A percentile compares a stretch with the other conserved stretches of the same genome.
Evolutionary conservation across 92 coral and sea anemone species (phyloP).

Genomic region (Epizoanthus rinbou): DNA sequence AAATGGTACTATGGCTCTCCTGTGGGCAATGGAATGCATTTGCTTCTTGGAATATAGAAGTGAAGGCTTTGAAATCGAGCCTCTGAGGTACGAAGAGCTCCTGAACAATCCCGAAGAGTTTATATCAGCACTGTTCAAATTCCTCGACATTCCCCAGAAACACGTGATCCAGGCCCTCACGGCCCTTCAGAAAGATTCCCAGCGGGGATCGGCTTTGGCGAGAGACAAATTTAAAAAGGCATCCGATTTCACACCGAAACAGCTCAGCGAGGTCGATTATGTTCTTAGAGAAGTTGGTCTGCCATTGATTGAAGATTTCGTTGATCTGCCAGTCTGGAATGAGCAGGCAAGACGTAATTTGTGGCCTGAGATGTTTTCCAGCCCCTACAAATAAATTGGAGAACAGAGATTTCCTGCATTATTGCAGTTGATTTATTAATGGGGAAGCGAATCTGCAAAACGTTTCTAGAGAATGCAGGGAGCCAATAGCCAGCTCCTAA

Average conservation of each 20-base stretch:
- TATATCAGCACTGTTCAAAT: neutral
- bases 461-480: too few species aligned
- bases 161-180: neutral
- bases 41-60: slow-evolving; percentile 1
- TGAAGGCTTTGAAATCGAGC: slow-evolving; percentile 14
- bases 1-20: neutral
- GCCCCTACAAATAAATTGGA: neutral
- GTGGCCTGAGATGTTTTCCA: neutral
- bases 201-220: neutral
- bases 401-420: too few species aligned
- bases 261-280: neutral
- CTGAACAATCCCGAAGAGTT: neutral
- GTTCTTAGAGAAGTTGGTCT: slow-evolving; percentile 8
- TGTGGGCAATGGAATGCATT: neutral
- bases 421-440: too few species aligned
- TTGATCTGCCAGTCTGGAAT: neutral
- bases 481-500: too few species aligned
- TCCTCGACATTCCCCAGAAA: neutral
- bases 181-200: slow-evolving; percentile 2
- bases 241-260: neutral
- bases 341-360: neutral
- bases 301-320: neutral
- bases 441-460: too few species aligned
- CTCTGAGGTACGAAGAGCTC: slow-evolving; percentile 18
- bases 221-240: neutral